These are phyloP conservation scores for Pseudorasbora parva DNA, from an alignment of 2,113 vertebrate genomes.

Conservation along the genomic window DNA sequence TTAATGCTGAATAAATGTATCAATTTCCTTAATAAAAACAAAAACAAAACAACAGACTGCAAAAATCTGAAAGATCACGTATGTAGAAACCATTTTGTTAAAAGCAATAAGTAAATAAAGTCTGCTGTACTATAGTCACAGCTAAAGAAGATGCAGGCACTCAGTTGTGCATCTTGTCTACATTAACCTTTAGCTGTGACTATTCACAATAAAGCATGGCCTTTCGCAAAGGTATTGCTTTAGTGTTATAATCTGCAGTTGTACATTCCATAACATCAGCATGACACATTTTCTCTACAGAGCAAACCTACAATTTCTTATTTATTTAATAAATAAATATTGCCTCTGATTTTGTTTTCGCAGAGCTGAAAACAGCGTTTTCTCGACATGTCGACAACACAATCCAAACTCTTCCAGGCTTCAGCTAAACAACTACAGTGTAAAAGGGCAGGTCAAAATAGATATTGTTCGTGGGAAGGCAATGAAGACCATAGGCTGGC, in stretches of 20 bases:
- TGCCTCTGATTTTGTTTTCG: too few relatives aligned
- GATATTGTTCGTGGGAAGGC: too few relatives aligned
- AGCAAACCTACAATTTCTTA: background rate
- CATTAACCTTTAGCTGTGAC: background rate
- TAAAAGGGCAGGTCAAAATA: too few relatives aligned
- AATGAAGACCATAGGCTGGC: too few relatives aligned
- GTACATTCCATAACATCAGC: background rate
- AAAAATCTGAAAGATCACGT: background rate
- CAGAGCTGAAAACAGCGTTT: too few relatives aligned
- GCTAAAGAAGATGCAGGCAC: background rate
- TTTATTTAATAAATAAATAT: too few relatives aligned
- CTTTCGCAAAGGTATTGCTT: background rate
- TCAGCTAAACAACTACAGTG: too few relatives aligned
- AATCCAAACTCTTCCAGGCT: too few relatives aligned
- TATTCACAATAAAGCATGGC: background rate
- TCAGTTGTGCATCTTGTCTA: conserved; percentile 9
- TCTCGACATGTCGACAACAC: too few relatives aligned
- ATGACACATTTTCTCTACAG: background rate
- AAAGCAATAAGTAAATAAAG: background rate
- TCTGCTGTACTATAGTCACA: background rate
- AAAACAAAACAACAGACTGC: too few relatives aligned
- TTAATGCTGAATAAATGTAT: too few relatives aligned
- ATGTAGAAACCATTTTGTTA: background rate
- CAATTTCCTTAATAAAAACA: too few relatives aligned
- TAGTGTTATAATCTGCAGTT: background rate